Percentiles rank a stretch among this genome's conserved stretches.
Conservation (phyloP, 2,113 vertebrate genomes). For the Chunga burmeisteri region DNA sequence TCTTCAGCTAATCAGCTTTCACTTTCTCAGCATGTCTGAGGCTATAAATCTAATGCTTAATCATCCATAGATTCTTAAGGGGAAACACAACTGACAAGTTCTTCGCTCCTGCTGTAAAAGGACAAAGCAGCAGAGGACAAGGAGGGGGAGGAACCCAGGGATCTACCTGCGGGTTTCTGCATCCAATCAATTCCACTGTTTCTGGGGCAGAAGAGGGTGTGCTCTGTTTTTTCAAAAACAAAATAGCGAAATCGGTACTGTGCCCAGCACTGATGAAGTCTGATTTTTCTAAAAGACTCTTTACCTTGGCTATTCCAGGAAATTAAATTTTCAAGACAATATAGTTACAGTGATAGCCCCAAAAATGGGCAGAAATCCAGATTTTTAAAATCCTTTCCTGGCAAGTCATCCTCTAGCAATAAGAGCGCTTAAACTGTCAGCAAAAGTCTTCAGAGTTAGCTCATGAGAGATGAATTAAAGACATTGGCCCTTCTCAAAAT, state of each 20-base stretch:
- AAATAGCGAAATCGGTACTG: neutral
- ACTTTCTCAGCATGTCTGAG: neutral
- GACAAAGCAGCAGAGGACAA: neutral
- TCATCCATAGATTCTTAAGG: neutral
- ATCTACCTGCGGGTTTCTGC: neutral
- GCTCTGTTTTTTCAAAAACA: slow-evolving; percentile 51
- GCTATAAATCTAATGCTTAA: neutral
- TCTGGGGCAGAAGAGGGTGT: neutral
- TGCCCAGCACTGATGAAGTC: neutral
- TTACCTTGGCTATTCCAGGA: neutral
- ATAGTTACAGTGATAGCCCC: neutral
- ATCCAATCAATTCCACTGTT: neutral
- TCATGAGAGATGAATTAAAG: neutral
- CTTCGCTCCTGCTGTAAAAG: neutral
- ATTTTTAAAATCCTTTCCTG: slow-evolving; percentile 14
- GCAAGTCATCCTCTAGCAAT: slow-evolving; percentile 3
- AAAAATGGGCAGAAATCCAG: slow-evolving; percentile 22
- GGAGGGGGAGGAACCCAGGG: neutral
- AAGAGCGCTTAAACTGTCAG: neutral
- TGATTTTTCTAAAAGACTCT: neutral
- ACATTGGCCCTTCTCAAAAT: neutral
- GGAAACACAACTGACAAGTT: neutral
- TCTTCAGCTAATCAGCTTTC: neutral
- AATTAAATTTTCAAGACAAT: slow-evolving; percentile 19
- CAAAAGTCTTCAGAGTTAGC: neutral